Conservation (phyloP, 2,797 vertebrate species). For the Sebastes ruberrimus region DNA sequence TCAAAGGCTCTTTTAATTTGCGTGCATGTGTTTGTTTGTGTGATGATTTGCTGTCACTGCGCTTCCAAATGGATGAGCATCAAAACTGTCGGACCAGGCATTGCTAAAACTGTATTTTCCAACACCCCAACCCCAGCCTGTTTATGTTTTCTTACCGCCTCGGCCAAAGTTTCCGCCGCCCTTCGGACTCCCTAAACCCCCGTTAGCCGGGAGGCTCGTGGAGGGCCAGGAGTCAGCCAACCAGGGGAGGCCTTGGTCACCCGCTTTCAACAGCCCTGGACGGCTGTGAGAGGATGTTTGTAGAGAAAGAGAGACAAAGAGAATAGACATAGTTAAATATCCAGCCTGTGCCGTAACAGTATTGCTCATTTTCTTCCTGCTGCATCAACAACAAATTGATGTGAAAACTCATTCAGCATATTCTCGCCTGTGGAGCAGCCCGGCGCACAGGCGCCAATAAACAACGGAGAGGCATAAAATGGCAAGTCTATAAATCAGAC, state of each 20-base stretch:
- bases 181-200: conserved; percentile 89
- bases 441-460: conserved; percentile 72
- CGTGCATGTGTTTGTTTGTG: conserved; percentile 50
- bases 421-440: conserved; percentile 69
- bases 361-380: conserved; percentile 66
- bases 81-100: conserved; percentile 71
- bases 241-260: conserved; percentile 93
- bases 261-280: conserved; percentile 91
- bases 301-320: conserved; percentile 27
- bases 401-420: conserved; percentile 77
- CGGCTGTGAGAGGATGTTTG: conserved; percentile 78
- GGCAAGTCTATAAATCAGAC: conserved; percentile 84
- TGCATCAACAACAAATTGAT: conserved; percentile 77
- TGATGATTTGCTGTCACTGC: conserved; percentile 63
- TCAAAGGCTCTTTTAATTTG: conserved; percentile 74
- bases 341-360: conserved; percentile 27
- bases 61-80: conserved; percentile 65
- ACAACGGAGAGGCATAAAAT: conserved; percentile 80
- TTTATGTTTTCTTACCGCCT: conserved; percentile 85
- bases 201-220: conserved; percentile 92
- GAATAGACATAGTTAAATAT: conserved; percentile 53
- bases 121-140: neutral
- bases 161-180: conserved; percentile 90
- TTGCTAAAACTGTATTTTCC: conserved; percentile 41
- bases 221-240: conserved; percentile 97